Evolutionary conservation across 2,888 invertebrate genomes (phyloP).

Genomic region (Leucoma salicis): DNA sequence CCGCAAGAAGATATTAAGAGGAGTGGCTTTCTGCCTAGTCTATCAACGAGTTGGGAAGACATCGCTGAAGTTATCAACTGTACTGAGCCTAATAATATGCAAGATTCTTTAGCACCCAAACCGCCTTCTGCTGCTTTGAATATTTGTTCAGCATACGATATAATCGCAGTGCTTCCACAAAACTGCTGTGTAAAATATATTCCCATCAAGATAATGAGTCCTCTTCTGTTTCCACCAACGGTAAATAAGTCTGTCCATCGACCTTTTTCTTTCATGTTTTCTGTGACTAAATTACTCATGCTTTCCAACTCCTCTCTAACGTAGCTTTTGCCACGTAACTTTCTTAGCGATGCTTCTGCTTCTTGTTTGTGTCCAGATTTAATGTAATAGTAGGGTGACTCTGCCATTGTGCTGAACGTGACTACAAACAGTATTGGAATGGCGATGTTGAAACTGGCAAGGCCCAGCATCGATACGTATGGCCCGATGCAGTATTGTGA

Average conservation of each 20-base stretch:
- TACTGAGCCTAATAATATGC: constrained; percentile 77
- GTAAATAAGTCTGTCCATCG: constrained; percentile 73
- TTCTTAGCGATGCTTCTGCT: constrained; percentile 80
- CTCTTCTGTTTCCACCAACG: constrained; percentile 76
- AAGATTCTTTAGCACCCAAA: constrained; percentile 71
- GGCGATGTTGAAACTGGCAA: constrained; percentile 80
- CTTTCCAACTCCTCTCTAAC: constrained; percentile 79
- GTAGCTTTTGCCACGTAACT: constrained; percentile 78
- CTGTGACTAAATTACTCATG: constrained; percentile 77
- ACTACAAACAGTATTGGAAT: constrained; percentile 81
- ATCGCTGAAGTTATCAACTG: constrained; percentile 80
- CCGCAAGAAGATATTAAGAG: constrained; percentile 82
- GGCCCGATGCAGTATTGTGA: constrained; percentile 83
- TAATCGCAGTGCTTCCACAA: constrained; percentile 82
- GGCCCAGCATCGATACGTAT: constrained; percentile 78
- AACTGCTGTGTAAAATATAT: constrained; percentile 85
- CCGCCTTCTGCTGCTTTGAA: constrained; percentile 79
- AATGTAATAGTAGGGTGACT: constrained; percentile 84
- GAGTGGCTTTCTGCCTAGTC: constrained; percentile 83
- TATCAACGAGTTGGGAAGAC: constrained; percentile 83
- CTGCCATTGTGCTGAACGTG: constrained; percentile 84
- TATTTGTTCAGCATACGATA: constrained; percentile 83
- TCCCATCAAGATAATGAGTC: constrained; percentile 81
- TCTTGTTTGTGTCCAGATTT: constrained; percentile 71
- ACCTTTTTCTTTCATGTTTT: constrained; percentile 76